Evolutionary conservation across 2,797 vertebrate species (phyloP), one percentile per base, ranked within the genome.

Genomic region (Macrochelys suwanniensis): DNA sequence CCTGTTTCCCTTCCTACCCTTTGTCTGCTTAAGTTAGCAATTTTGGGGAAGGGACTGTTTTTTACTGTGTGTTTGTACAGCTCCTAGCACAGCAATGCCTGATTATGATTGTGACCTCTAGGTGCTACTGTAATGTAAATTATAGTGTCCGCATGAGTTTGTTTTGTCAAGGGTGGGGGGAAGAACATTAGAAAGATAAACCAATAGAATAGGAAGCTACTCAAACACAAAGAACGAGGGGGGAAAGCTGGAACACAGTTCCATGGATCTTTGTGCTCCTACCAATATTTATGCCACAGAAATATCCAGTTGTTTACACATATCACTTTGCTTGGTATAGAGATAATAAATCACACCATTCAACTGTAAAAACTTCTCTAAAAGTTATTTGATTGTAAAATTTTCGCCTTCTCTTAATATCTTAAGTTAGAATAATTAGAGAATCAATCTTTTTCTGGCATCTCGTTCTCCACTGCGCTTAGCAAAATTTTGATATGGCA

Each of bases 301-400:
- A 92, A 94, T 68, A 85, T 81, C 42, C 5, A 57, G 13, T 85
- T 59, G 19, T 82, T 96, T 82, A 71, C 71, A 87, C 59, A 90
- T 65, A 84, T 93, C 92, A 92, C 74, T n/a, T 59, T 80, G 57
- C 26, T 74, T 95, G 74, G 57, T 83, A 91, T 45, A 33, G 3
- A 31, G 68, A 84, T 21, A 81, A 94, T 84, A 94, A 94, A 89
- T 28, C 28, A 26, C 83, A 85, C 12, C 37, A 76, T 82, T 94
- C 88, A 49, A 31, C 31, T 31, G 61, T 9, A 25, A 56, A 81
- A 81, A 57, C 37, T 94, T 50, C 45, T 94, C 50, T 31, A 91
- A 37, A 88, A 0, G 6, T 37, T 83, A 50, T 5, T 80, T 54
- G 31, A 26, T n/a, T 85, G 92, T 89, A 42, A 65, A n/a, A 71